Percentiles rank a stretch among this genome's conserved stretches.
Conservation (phyloP, 2,113 vertebrate genomes). For the Gallinago paraguaiae region DNA sequence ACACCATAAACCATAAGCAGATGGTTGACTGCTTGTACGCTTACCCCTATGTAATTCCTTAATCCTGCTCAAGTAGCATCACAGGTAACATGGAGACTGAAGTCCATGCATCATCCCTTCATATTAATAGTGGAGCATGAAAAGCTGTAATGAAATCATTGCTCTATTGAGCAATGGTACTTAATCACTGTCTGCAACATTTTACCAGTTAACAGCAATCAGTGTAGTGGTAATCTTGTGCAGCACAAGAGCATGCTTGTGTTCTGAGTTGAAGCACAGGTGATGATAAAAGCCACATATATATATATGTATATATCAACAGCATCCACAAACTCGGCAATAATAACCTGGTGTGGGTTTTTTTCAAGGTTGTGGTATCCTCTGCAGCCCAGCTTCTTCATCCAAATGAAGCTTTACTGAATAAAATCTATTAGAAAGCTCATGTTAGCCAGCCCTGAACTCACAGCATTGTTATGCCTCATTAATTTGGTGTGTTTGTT, state of each 20-base stretch:
- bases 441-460: background rate
- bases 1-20: background rate
- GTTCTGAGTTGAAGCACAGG: background rate
- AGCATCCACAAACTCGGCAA: background rate
- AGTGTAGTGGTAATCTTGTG: background rate
- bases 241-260: background rate
- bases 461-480: background rate
- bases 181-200: background rate
- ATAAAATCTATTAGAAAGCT: background rate
- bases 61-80: background rate
- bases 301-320: background rate
- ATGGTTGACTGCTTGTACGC: background rate
- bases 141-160: background rate
- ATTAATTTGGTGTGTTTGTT: slow-evolving; percentile 24
- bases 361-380: background rate
- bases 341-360: background rate
- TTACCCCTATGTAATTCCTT: background rate
- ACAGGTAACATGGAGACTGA: background rate
- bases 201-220: background rate
- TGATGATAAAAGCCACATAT: background rate
- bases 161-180: background rate
- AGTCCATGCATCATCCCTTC: background rate
- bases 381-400: background rate
- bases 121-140: background rate
- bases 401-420: background rate